These are phyloP conservation scores for Danio tinwini DNA, from an alignment of 2,797 vertebrate species.

Conservation along the genomic window DNA sequence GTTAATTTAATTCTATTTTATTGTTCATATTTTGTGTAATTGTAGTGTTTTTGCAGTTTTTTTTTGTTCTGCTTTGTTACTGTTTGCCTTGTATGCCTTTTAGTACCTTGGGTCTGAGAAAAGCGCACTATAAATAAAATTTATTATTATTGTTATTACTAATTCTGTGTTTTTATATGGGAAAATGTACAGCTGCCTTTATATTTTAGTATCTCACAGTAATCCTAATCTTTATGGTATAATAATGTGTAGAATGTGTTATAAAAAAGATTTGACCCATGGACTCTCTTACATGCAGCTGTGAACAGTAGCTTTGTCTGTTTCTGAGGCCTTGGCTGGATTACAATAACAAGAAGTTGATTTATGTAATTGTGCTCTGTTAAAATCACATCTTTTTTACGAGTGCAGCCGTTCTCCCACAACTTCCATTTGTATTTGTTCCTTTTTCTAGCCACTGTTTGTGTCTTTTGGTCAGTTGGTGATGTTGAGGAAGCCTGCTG, in stretches of 20 bases:
- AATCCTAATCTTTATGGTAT: neutral
- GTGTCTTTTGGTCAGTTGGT: neutral
- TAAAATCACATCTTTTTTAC: constrained; percentile 12
- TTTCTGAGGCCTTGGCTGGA: neutral
- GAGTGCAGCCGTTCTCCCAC: constrained; percentile 17
- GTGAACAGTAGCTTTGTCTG: constrained; percentile 22
- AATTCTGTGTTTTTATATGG: neutral
- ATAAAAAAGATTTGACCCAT: neutral
- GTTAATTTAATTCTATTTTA: too few species aligned
- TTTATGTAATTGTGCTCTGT: constrained; percentile 47
- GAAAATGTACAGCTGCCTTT: neutral
- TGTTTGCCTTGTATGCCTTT: too few species aligned
- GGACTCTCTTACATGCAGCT: constrained; percentile 1
- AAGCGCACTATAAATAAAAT: too few species aligned
- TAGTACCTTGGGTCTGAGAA: too few species aligned
- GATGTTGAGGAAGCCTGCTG: constrained; percentile 24
- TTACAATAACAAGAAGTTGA: neutral
- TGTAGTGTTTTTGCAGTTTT: too few species aligned
- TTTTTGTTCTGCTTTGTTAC: too few species aligned
- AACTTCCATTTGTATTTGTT: constrained; percentile 37
- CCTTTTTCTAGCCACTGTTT: constrained; percentile 28
- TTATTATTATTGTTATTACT: too few species aligned
- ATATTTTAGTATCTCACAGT: neutral
- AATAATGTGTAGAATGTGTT: neutral
- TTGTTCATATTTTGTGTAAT: too few species aligned